Base-by-base conservation (phyloP, 1,140 invertebrate species). In the Trissolcus basalis region DNA sequence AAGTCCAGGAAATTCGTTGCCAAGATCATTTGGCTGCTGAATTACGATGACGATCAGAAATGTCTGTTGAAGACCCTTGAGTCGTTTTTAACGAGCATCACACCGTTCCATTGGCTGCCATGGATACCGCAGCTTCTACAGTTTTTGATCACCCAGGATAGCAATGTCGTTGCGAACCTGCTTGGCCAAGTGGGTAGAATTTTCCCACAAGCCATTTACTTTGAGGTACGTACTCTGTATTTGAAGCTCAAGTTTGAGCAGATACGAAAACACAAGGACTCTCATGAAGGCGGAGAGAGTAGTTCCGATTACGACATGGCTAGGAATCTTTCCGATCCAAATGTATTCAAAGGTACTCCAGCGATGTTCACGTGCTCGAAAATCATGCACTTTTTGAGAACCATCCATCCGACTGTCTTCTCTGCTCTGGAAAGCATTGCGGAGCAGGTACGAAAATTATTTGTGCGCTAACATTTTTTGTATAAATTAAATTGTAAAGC, bases 121-220 rank as follows among this genome's bases (percentile, higher is more conserved):
- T 99, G 97, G 97, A 97, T 98, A 67, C 97, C 97, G 3, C 98
- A 99, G 85, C 87, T 99, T 16, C 86, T 99, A 0, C 96, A 96
- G 71, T 97, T 95, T 78, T 88, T 99, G 10, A 94, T 98, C 0
- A 91, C 96, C 65, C 94, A 95, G 82, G 97, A 98, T 81, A 96
- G 96, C 0, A 94, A 94, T 82, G 93, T 95, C 12, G 95, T 98
- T 59, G 87, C 98, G 32, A 98, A 97, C 86, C 89, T 98, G 1
- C 85, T 98, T 3, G 96, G 93, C 75, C 94, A 95, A 89, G 96
- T 99, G 59, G 97, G 97, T 0, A 89, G 96, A 43, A 93, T 97
- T 86, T 99, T 96, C 82, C 97, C 97, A 0, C 97, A 99, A 89
- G 97, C 98, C 0, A 96, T 99, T 0, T 99, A 98, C 83, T 98